Percentiles rank a stretch among this genome's conserved stretches.
phyloP scores from a whole-genome alignment of 2,797 vertebrate genomes.

The Semaprochilodus insignis region DNA sequence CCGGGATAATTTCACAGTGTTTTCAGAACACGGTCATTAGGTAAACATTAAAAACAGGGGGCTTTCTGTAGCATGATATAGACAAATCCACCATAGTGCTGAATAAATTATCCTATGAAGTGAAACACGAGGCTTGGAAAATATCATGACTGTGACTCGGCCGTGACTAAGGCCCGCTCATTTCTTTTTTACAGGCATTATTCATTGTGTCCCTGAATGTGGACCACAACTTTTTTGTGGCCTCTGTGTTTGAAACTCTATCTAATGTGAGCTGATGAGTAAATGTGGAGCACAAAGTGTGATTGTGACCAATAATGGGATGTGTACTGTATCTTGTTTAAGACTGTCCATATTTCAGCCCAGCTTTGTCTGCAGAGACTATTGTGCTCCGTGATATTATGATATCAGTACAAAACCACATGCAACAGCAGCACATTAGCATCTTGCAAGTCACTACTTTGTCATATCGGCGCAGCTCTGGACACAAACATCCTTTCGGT shows the following conservation, averaged over 20 bases:
- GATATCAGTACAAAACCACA: conserved; percentile 27
- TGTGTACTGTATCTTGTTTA: conserved; percentile 55
- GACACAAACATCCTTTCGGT: not conserved
- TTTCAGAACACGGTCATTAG: conserved; percentile 38
- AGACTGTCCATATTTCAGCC: conserved; percentile 47
- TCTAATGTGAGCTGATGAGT: conserved; percentile 49
- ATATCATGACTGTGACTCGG: conserved; percentile 45
- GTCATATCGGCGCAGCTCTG: not conserved
- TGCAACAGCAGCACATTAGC: conserved; percentile 33
- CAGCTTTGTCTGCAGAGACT: conserved; percentile 44
- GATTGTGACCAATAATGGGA: conserved; percentile 50
- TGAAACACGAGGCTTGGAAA: conserved; percentile 61
- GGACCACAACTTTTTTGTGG: conserved; percentile 53
- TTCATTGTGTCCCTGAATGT: conserved; percentile 50
- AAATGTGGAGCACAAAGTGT: conserved; percentile 55
- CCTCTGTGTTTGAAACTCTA: conserved; percentile 53
- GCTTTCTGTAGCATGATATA: conserved; percentile 36
- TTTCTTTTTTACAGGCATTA: conserved; percentile 49
- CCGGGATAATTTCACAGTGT: conserved; percentile 26
- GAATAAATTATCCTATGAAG: conserved; percentile 63
- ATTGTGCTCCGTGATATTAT: conserved; percentile 41
- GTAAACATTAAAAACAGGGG: conserved; percentile 45
- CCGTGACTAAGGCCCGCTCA: conserved; percentile 47
- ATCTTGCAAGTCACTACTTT: conserved; percentile 44
- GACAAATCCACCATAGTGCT: conserved; percentile 47